Evolutionary conservation across 2,888 invertebrate genomes (phyloP).

Genomic region (Autographa pulchrina): DNA sequence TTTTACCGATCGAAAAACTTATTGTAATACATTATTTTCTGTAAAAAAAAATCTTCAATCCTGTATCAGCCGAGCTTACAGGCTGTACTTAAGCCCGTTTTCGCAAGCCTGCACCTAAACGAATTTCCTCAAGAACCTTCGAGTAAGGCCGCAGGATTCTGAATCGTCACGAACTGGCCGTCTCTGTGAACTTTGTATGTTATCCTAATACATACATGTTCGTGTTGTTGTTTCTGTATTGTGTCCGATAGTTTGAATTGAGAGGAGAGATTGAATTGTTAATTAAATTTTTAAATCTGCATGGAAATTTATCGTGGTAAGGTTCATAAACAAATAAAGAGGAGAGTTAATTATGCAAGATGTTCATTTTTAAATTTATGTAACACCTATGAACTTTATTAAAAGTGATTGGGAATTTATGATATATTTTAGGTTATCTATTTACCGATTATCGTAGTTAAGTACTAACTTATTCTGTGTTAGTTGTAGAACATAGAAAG

Average conservation of each 20-base stretch:
- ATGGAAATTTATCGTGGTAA: too few relatives aligned
- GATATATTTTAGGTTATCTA: too few relatives aligned
- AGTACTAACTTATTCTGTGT: too few relatives aligned
- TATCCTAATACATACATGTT: constrained; percentile 33
- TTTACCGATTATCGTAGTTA: too few relatives aligned
- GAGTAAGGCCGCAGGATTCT: constrained; percentile 44
- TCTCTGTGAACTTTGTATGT: constrained; percentile 33
- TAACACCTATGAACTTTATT: too few relatives aligned
- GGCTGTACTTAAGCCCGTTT: constrained; percentile 59
- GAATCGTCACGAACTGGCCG: constrained; percentile 59
- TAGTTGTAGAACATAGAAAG: too few relatives aligned
- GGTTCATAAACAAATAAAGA: too few relatives aligned
- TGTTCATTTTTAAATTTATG: too few relatives aligned
- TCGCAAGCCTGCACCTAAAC: constrained; percentile 53
- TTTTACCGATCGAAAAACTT: constrained; percentile 15
- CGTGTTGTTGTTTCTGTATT: constrained; percentile 10
- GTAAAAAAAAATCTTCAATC: constrained; percentile 50
- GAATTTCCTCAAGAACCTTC: constrained; percentile 52
- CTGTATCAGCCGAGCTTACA: constrained; percentile 57
- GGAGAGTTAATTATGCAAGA: too few relatives aligned
- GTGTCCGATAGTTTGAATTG: background rate
- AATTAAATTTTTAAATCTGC: too few relatives aligned
- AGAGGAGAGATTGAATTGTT: too few relatives aligned
- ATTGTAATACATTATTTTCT: constrained; percentile 38
- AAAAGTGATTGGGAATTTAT: too few relatives aligned